phyloP scores from a whole-genome alignment of 2,797 vertebrate species.

The Notolepis coatsorum region DNA sequence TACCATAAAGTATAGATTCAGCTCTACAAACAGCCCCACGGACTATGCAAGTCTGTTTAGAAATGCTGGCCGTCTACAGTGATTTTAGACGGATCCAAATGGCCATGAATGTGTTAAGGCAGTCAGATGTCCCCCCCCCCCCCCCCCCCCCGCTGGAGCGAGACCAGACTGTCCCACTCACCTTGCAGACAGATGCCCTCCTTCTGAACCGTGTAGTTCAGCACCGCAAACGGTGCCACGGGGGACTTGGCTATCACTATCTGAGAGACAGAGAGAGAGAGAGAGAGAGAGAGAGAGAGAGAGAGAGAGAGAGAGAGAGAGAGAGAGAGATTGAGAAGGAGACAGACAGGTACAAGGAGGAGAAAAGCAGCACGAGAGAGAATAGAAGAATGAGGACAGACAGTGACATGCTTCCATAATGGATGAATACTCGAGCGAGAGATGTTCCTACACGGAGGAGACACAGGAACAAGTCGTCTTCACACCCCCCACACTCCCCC shows the following conservation, averaged over 20 bases:
- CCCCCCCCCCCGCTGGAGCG: too few relatives aligned
- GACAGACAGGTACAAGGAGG: neutral
- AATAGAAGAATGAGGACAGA: neutral
- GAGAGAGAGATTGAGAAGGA: neutral
- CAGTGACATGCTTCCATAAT: neutral
- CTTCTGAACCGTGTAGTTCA: slow-evolving; percentile 80
- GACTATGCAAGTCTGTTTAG: too few relatives aligned
- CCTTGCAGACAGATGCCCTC: slow-evolving; percentile 84
- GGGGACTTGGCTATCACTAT: slow-evolving; percentile 86
- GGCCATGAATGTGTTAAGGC: too few relatives aligned
- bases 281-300: neutral
- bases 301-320: neutral
- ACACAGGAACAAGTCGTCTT: neutral
- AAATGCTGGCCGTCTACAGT: too few relatives aligned
- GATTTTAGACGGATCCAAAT: too few relatives aligned
- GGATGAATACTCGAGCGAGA: neutral
- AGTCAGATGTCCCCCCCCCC: too few relatives aligned
- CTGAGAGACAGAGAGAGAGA: slow-evolving; percentile 55
- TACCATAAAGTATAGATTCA: too few relatives aligned
- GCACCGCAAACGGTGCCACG: slow-evolving; percentile 78
- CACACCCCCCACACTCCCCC: too few relatives aligned
- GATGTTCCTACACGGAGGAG: neutral
- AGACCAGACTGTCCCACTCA: slow-evolving; percentile 74
- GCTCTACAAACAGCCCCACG: too few relatives aligned
- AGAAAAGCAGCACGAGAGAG: neutral